Base-by-base conservation (phyloP, 2,797 vertebrate genomes). In the Enteromius radiatus region DNA sequence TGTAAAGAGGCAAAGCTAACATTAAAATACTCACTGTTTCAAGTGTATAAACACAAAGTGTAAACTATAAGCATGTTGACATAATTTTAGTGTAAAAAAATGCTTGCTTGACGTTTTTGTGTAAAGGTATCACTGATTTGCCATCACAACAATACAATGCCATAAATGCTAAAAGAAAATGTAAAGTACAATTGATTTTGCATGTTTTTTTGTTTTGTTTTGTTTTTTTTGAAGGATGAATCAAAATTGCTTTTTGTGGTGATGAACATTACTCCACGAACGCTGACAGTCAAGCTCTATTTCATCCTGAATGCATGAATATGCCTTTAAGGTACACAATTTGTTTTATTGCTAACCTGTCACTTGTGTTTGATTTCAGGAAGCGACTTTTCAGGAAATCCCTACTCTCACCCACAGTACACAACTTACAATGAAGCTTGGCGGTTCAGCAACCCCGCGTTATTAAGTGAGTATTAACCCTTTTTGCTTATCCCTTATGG, bases 361-460 rank as follows among this genome's bases (percentile, higher is more conserved):
- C 8, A 77, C 49, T 54, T 85, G 31, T 71, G 45, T 84, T 76
- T 75, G 38, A 70, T 81, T 85, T 2, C 23, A 99, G 98, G 97
- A 93, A 98, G 98, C 79, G 98, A 99, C 92, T 99, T 99, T 96
- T 99, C 98, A 83, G 98, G 98, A 93, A 98, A 99, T 90, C 98
- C 98, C 76, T 99, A 99, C 92, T 98, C 97, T 91, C 98, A 99
- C 92, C 98, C 98, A 90, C 98, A 99, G 87, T 99, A 99, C 94
- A 98, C 98, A 56, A 97, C 97, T 85, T 99, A 99, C 95, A 99
- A 99, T 0, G 98, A 99, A 94, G 98, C 97, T 89, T 99, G 98
- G 98, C 95, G 98, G 94, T 98, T 99, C 95, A 99, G 97, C 96
- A 99, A 99, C 95, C 98, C 98, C 92, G 98, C 97, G 81, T 96